Conservation (phyloP, 1,140 invertebrate genomes). For the Drosophila nikananu region DNA sequence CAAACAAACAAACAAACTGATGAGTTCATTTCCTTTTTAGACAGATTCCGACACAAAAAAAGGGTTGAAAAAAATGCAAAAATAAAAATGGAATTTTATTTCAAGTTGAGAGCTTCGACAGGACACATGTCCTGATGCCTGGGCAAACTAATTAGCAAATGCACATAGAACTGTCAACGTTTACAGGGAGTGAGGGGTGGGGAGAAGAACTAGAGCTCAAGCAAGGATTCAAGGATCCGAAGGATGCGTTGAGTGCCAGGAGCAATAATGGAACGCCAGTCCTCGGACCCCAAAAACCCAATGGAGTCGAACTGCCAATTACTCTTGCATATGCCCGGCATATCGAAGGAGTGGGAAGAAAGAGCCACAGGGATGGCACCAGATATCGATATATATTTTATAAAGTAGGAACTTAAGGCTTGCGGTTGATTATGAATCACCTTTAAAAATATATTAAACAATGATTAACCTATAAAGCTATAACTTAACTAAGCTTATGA, state of each 20-base stretch:
- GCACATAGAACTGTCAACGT: conserved; percentile 64
- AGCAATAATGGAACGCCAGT: conserved; percentile 13
- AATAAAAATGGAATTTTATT: conserved; percentile 18
- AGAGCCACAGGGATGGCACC: not conserved
- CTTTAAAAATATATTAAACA: no score
- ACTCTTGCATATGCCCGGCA: conserved; percentile 66
- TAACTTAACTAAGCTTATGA: no score
- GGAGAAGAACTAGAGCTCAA: conserved; percentile 16
- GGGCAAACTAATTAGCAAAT: conserved; percentile 81
- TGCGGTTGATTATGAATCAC: no score
- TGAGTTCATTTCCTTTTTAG: conserved; percentile 81
- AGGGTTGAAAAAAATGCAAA: not conserved
- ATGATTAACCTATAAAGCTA: no score
- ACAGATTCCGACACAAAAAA: conserved; percentile 26
- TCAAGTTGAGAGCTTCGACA: conserved; percentile 21
- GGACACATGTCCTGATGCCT: conserved; percentile 54
- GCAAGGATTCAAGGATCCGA: conserved; percentile 30
- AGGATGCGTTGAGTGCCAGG: conserved; percentile 29
- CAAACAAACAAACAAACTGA: conserved; percentile 61
- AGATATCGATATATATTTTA: not conserved
- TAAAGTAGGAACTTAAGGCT: no score
- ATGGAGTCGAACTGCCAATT: conserved; percentile 66
- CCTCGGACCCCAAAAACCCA: conserved; percentile 6
- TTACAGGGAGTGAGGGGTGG: conserved; percentile 17
- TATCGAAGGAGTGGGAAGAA: not conserved